A percentile compares a stretch with the other conserved stretches of the same genome.
These are phyloP conservation scores for Corythaixoides concolor DNA, from an alignment of 2,113 vertebrate species.

Conservation along the genomic window DNA sequence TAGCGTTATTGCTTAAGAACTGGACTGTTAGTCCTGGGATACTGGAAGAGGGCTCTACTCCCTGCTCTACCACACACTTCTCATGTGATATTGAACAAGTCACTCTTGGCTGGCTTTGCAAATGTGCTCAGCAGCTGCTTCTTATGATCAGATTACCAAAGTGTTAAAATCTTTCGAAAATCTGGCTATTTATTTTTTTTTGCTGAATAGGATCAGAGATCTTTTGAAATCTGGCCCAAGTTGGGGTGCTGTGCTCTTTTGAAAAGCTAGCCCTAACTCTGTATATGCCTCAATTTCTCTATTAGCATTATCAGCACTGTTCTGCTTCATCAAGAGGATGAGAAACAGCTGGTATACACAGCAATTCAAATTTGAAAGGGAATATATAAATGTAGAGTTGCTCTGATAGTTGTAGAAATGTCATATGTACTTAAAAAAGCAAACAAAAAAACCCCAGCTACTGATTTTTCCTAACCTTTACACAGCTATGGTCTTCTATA, in stretches of 20 bases:
- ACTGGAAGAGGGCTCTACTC: neutral
- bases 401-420: neutral
- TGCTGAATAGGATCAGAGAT: constrained; percentile 59
- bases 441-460: neutral
- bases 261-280: constrained; percentile 48
- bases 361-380: constrained; percentile 18
- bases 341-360: neutral
- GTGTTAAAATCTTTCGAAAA: constrained; percentile 65
- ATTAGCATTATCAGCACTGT: constrained; percentile 46
- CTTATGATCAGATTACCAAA: constrained; percentile 63
- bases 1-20: neutral
- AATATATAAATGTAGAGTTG: neutral
- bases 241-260: constrained; percentile 26
- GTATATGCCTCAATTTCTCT: constrained; percentile 49
- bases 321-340: constrained; percentile 13
- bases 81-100: neutral
- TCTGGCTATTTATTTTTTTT: constrained; percentile 56
- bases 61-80: neutral
- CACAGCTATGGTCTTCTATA: neutral
- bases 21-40: neutral
- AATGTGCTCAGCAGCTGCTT: constrained; percentile 56
- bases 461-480: neutral
- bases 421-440: neutral
- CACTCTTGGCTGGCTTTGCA: neutral
- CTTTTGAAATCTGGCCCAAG: constrained; percentile 56